A percentile compares a stretch with the other conserved stretches of the same genome.
These are phyloP conservation scores for Sebastes oblongus DNA, from an alignment of 2,797 vertebrate species.

Conservation along the genomic window DNA sequence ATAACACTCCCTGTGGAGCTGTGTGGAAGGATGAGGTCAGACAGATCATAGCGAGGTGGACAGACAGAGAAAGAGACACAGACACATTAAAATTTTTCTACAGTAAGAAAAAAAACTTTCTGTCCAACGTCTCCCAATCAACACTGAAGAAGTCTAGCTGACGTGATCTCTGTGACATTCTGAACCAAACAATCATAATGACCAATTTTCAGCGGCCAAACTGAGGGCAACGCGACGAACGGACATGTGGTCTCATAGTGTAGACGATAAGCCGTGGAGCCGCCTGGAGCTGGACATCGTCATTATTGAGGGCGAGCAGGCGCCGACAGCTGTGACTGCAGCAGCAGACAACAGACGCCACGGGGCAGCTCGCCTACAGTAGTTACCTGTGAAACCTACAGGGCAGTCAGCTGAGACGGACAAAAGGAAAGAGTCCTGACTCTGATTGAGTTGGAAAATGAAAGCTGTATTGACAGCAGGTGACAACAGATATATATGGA, in stretches of 20 bases:
- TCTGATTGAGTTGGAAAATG: slow-evolving; percentile 11
- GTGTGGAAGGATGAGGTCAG: slow-evolving; percentile 59
- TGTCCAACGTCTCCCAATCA: slow-evolving; percentile 1
- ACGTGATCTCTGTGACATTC: not conserved
- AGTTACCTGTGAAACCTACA: slow-evolving; percentile 31
- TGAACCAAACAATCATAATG: not conserved
- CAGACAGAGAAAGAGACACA: slow-evolving; percentile 28
- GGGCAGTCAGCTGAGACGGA: slow-evolving; percentile 7
- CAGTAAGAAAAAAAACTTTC: not conserved
- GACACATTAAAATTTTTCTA: slow-evolving; percentile 15
- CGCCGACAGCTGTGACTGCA: slow-evolving; percentile 25
- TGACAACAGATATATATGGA: slow-evolving; percentile 4
- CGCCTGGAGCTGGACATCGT: slow-evolving; percentile 19
- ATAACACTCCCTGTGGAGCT: slow-evolving; percentile 52
- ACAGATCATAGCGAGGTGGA: slow-evolving; percentile 47
- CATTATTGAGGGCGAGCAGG: slow-evolving; percentile 42
- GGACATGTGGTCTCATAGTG: slow-evolving; percentile 2
- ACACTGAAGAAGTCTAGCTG: not conserved
- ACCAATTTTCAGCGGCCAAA: not conserved
- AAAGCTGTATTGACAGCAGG: slow-evolving; percentile 19
- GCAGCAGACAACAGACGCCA: slow-evolving; percentile 48
- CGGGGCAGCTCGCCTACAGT: slow-evolving; percentile 7
- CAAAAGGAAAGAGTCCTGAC: not conserved
- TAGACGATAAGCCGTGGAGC: slow-evolving; percentile 11
- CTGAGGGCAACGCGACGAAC: not conserved